These are phyloP conservation scores for Catharus ustulatus DNA, from an alignment of 2,797 vertebrate genomes.

Conservation along the genomic window DNA sequence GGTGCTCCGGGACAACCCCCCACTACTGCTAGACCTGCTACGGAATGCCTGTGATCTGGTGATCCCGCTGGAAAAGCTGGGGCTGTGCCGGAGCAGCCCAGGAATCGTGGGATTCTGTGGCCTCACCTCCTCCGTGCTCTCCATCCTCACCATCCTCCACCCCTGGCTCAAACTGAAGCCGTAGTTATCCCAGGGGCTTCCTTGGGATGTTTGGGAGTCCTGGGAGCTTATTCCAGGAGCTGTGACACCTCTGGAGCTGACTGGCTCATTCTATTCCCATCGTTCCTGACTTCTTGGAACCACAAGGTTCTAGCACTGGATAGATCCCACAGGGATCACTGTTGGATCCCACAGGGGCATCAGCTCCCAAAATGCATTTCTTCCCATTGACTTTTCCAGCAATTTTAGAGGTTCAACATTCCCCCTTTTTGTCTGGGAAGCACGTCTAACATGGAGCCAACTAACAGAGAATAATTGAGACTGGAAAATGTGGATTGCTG, in stretches of 20 bases:
- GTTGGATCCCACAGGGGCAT: neutral
- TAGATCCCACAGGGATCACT: too few species aligned
- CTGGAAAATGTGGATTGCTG: neutral
- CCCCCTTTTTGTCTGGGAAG: neutral
- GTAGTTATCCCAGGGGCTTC: neutral
- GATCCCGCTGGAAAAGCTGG: conserved; percentile 86
- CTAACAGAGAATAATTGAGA: neutral
- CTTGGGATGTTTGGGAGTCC: neutral
- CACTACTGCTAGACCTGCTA: conserved; percentile 87
- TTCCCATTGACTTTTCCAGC: neutral
- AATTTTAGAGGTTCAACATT: neutral
- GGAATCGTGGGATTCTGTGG: conserved; percentile 89
- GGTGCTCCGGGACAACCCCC: conserved; percentile 85
- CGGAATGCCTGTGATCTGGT: conserved; percentile 87
- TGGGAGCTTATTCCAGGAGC: too few species aligned
- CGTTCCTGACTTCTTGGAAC: neutral
- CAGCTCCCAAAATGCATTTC: neutral
- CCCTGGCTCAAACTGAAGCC: conserved; percentile 12
- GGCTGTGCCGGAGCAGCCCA: conserved; percentile 77
- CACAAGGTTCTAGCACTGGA: neutral
- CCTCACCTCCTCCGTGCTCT: conserved; percentile 81
- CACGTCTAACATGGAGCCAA: neutral
- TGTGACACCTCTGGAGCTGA: neutral
- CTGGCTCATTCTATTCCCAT: neutral
- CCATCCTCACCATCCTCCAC: neutral